Evolutionary conservation across 2,797 vertebrate species (phyloP).

Genomic region (Poecilia picta): DNA sequence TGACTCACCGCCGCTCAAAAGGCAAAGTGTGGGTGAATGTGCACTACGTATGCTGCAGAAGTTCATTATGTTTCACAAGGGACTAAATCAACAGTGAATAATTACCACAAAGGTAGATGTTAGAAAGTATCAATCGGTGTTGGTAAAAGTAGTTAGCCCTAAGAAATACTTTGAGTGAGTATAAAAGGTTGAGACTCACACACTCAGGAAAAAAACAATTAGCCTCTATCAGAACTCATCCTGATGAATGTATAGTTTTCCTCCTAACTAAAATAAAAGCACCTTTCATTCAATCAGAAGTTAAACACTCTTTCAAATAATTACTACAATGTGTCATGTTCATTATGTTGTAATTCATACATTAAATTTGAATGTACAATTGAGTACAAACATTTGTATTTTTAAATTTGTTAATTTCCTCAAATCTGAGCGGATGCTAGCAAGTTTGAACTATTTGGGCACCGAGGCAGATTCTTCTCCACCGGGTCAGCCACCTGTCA

Average conservation of each 20-base stretch:
- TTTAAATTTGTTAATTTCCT: too few relatives aligned
- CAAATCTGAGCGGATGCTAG: too few relatives aligned
- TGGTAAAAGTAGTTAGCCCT: constrained; percentile 15
- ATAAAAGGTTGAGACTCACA: neutral
- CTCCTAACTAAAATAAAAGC: neutral
- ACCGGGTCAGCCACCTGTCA: too few relatives aligned
- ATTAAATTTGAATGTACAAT: neutral
- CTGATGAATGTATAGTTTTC: neutral
- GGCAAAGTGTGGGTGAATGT: constrained; percentile 51
- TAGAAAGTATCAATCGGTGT: neutral
- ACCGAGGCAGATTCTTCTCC: too few relatives aligned
- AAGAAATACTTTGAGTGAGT: constrained; percentile 2
- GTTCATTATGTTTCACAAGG: constrained; percentile 48
- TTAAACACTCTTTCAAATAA: neutral
- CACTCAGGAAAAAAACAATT: neutral
- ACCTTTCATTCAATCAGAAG: neutral
- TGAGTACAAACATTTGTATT: neutral
- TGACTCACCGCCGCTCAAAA: constrained; percentile 53
- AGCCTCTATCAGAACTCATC: neutral
- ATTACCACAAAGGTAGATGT: constrained; percentile 1
- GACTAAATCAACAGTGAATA: constrained; percentile 30
- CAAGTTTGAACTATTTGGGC: too few relatives aligned
- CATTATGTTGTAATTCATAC: neutral
- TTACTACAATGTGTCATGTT: neutral
- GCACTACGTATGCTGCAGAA: constrained; percentile 22